phyloP scores from a whole-genome alignment of 2,113 vertebrate genomes.

The Calonectris borealis region DNA sequence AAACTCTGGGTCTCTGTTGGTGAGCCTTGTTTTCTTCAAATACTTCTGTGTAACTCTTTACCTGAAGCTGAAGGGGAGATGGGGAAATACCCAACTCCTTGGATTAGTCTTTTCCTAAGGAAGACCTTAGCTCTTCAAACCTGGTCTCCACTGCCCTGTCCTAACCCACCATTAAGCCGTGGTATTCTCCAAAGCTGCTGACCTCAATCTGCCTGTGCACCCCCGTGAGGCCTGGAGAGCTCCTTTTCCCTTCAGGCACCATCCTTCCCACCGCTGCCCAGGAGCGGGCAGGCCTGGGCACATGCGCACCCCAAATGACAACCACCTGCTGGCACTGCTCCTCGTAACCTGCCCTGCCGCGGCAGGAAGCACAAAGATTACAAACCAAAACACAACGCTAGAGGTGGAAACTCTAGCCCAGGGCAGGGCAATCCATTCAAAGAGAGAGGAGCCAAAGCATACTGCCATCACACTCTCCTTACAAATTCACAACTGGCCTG shows the following conservation, averaged over 20 bases:
- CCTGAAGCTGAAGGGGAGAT: not conserved
- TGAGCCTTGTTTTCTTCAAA: not conserved
- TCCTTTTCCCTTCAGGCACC: not conserved
- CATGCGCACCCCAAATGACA: rapidly evolving
- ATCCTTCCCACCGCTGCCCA: rapidly evolving
- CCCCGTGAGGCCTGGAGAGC: not conserved
- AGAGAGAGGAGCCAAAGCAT: not conserved
- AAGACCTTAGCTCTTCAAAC: not conserved
- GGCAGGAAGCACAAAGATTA: rapidly evolving
- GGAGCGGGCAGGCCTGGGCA: not conserved
- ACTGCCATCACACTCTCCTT: rapidly evolving
- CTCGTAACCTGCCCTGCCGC: rapidly evolving
- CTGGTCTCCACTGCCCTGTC: not conserved
- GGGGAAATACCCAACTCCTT: not conserved
- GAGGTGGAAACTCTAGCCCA: not conserved
- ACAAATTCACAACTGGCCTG: not conserved
- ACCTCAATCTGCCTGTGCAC: not conserved
- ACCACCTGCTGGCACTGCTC: not conserved
- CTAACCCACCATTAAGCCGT: not conserved
- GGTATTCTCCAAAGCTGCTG: not conserved
- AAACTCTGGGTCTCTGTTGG: not conserved
- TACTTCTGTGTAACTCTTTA: not conserved
- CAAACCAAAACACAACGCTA: rapidly evolving
- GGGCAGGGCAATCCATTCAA: not conserved
- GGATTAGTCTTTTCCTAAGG: not conserved